A percentile compares a stretch with the other conserved stretches of the same genome.
phyloP scores from a whole-genome alignment of 2,797 vertebrate genomes.

The Synanceia verrucosa region DNA sequence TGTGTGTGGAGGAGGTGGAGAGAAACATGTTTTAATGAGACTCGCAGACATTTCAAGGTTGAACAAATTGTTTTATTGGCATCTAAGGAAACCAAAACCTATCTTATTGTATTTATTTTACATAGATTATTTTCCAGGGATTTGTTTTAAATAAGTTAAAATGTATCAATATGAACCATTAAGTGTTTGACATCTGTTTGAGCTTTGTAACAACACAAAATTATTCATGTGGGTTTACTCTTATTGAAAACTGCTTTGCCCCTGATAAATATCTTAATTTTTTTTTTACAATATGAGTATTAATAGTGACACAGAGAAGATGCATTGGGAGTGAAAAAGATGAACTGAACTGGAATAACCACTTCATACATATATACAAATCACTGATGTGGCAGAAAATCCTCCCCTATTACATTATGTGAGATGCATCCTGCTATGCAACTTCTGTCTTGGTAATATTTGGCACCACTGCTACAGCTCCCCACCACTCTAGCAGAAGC shows the following conservation, averaged over 20 bases:
- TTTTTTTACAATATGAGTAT: slow-evolving; percentile 11
- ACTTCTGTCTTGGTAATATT: slow-evolving; percentile 21
- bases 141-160: slow-evolving; percentile 59
- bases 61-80: slow-evolving; percentile 64
- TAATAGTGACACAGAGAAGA: background rate
- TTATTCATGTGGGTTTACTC: background rate
- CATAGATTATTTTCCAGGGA: background rate
- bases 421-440: slow-evolving; percentile 8
- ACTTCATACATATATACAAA: slow-evolving; percentile 37
- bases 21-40: slow-evolving; percentile 31
- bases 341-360: slow-evolving; percentile 27
- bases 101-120: slow-evolving; percentile 8
- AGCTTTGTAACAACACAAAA: slow-evolving; percentile 10
- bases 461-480: slow-evolving; percentile 24
- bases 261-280: slow-evolving; percentile 41
- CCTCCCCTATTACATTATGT: background rate
- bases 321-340: slow-evolving; percentile 7
- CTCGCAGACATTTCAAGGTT: slow-evolving; percentile 27
- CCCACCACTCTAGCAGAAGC: slow-evolving; percentile 7
- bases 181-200: background rate
- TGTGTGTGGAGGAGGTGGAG: background rate
- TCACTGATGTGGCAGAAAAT: slow-evolving; percentile 9
- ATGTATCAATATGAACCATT: slow-evolving; percentile 17
- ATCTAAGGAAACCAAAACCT: slow-evolving; percentile 22
- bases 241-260: background rate